Percentiles rank a stretch among this genome's conserved stretches.
phyloP scores from a whole-genome alignment of 2,797 vertebrate species.

The Lophotriccus pileatus region DNA sequence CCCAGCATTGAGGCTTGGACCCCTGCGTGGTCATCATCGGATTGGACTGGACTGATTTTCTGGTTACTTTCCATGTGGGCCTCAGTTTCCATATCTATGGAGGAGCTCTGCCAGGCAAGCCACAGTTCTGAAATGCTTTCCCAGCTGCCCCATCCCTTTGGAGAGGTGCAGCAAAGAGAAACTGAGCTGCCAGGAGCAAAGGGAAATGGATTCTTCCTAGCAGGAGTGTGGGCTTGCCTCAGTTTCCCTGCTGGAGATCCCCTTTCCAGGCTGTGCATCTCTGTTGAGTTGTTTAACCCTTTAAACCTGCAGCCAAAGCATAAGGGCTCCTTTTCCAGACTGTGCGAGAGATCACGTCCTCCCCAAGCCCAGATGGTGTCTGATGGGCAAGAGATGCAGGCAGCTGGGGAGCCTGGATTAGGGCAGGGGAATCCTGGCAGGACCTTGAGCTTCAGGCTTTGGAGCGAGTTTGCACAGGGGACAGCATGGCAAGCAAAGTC shows the following conservation, averaged over 20 bases:
- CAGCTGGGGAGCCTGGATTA: not conserved
- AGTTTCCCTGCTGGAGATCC: not conserved
- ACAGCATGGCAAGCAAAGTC: not conserved
- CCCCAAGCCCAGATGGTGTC: not conserved
- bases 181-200: fast-evolving
- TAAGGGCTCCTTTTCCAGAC: not conserved
- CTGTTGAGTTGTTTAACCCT: not conserved
- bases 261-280: not conserved
- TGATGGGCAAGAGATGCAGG: not conserved
- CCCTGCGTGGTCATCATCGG: not conserved
- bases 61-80: fast-evolving
- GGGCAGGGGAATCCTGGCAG: not conserved
- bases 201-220: not conserved
- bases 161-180: not conserved
- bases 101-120: not conserved
- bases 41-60: not conserved
- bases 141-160: not conserved
- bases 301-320: not conserved
- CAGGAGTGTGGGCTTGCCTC: not conserved
- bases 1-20: not conserved
- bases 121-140: fast-evolving
- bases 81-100: not conserved
- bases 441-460: not conserved
- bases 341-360: fast-evolving
- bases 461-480: not conserved